Conservation (phyloP, 2,113 vertebrate genomes). For the Synodontis membranacea region DNA sequence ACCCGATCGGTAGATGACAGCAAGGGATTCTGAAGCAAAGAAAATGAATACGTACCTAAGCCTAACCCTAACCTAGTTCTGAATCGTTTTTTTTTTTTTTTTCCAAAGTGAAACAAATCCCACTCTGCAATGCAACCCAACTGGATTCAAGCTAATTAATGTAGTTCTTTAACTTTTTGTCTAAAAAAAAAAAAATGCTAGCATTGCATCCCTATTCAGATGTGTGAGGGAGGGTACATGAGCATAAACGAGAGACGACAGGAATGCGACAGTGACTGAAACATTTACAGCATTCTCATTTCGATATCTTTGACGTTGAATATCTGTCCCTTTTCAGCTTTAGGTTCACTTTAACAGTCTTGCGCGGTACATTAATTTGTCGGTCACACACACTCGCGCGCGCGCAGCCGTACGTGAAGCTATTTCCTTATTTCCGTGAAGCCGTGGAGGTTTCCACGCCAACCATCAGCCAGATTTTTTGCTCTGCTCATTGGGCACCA, state of each 20-base stretch:
- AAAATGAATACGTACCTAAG: no score
- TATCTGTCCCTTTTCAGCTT: background rate
- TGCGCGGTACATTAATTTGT: background rate
- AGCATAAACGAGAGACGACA: background rate
- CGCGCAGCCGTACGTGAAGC: background rate
- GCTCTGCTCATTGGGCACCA: conserved; percentile 16
- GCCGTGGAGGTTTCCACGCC: background rate
- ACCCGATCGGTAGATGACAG: background rate
- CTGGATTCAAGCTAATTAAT: no score
- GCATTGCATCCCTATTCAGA: background rate
- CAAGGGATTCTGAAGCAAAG: background rate
- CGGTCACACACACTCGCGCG: background rate
- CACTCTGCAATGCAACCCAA: no score
- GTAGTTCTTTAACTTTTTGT: no score
- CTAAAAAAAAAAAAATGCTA: background rate
- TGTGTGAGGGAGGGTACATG: no score
- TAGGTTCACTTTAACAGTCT: background rate
- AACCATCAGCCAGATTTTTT: conserved; percentile 18
- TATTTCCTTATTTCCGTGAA: background rate
- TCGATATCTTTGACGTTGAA: background rate
- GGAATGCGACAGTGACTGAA: background rate
- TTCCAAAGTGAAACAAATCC: no score
- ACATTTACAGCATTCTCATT: background rate
- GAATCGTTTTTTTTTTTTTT: no score
- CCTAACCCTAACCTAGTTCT: no score